Evolutionary conservation across 2,113 vertebrate species (phyloP).

Genomic region (Tychaedon coryphoeus): DNA sequence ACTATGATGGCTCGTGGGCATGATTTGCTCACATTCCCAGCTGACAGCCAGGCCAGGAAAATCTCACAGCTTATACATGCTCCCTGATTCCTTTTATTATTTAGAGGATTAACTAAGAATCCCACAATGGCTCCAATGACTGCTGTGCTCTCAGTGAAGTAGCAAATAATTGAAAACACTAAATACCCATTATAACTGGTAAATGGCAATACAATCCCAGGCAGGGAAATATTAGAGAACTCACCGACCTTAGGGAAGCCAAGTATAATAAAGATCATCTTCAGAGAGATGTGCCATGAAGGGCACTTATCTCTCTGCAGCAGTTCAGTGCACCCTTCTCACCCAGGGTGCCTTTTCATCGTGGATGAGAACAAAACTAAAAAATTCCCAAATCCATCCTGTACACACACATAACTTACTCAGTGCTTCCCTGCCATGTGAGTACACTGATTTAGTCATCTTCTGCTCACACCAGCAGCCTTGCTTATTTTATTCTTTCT

Average conservation of each 20-base stretch:
- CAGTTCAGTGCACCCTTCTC: neutral
- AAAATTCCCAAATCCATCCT: neutral
- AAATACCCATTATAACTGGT: neutral
- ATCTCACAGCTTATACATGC: neutral
- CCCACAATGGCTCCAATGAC: neutral
- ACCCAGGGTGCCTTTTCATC: neutral
- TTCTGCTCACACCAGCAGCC: neutral
- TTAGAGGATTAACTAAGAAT: neutral
- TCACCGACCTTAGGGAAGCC: neutral
- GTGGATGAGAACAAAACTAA: neutral
- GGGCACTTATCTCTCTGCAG: neutral
- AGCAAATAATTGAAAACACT: neutral
- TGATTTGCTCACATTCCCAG: neutral
- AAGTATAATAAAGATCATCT: neutral
- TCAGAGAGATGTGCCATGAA: neutral
- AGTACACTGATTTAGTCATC: neutral
- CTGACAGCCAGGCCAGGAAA: constrained; percentile 9
- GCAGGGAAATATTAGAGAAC: neutral
- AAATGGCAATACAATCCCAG: neutral
- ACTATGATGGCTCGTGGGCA: neutral
- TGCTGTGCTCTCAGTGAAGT: neutral
- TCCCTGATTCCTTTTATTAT: neutral
- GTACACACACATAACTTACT: neutral
- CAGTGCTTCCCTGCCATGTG: neutral
- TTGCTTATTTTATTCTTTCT: neutral